Conservation (phyloP, 1,140 invertebrate species). For the Penaeus indicus region DNA sequence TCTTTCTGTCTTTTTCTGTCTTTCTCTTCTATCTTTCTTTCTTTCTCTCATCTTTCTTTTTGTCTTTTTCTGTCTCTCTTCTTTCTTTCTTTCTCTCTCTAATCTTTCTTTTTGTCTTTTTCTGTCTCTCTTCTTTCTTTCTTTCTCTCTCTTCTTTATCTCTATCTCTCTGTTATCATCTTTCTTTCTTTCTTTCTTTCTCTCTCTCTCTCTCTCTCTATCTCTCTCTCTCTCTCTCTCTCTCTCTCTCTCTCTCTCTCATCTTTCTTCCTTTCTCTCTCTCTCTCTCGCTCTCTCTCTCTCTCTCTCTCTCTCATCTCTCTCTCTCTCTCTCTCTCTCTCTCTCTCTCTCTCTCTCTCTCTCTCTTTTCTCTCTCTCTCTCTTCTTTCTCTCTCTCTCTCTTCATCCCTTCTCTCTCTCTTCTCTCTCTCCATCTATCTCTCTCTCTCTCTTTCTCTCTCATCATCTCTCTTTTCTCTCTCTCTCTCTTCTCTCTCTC, state of each 20-base stretch:
- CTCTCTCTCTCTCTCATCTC: too few relatives aligned
- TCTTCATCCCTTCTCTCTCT: background rate
- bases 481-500: background rate
- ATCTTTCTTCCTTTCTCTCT: too few relatives aligned
- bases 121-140: background rate
- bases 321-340: too few relatives aligned
- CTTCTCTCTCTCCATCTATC: background rate
- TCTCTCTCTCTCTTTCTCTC: background rate
- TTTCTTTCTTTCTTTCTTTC: background rate
- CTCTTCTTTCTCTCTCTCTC: background rate
- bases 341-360: background rate
- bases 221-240: too few relatives aligned
- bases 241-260: too few relatives aligned
- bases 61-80: background rate
- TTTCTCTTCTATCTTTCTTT: background rate
- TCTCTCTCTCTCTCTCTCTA: background rate
- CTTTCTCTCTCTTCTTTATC: background rate
- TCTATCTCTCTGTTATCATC: background rate
- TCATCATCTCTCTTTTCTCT: background rate
- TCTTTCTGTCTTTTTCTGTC: background rate
- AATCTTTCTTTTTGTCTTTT: background rate
- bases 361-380: background rate
- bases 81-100: background rate
- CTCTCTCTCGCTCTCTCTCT: too few relatives aligned
- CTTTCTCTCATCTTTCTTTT: background rate